These are phyloP conservation scores for Gobiocypris rarus DNA, from an alignment of 2,113 vertebrate genomes.

Conservation along the genomic window DNA sequence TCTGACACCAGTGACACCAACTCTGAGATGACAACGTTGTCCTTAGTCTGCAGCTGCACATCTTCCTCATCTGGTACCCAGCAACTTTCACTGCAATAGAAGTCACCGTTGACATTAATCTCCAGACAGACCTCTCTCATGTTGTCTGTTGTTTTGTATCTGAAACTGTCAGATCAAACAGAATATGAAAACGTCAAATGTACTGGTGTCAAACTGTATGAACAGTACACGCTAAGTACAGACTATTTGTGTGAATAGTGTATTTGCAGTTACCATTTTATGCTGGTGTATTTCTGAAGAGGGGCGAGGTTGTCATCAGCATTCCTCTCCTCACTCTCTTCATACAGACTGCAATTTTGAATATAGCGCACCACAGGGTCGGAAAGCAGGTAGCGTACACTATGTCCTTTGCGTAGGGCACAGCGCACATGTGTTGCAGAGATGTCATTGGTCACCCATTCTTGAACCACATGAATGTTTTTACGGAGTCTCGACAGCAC, in stretches of 20 bases:
- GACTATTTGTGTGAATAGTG: too few species aligned
- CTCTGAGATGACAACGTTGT: background rate
- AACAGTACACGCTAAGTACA: too few species aligned
- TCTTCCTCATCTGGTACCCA: too few species aligned
- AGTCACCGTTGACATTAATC: too few species aligned
- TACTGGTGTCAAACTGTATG: too few species aligned
- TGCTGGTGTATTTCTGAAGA: conserved; percentile 70
- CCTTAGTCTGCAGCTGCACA: background rate
- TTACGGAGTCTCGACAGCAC: conserved; percentile 81
- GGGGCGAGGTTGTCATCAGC: conserved; percentile 79
- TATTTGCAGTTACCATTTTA: too few species aligned
- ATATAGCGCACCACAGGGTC: conserved; percentile 83
- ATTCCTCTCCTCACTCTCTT: conserved; percentile 85
- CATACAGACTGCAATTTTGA: conserved; percentile 77
- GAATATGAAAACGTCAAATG: too few species aligned
- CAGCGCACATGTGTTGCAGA: conserved; percentile 91
- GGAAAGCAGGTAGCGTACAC: conserved; percentile 87
- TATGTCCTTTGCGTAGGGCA: conserved; percentile 83
- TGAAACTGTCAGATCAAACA: too few species aligned
- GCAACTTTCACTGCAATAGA: too few species aligned
- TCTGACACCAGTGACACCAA: background rate
- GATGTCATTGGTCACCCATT: conserved; percentile 93
- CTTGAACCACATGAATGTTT: conserved; percentile 87
- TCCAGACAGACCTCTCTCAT: too few species aligned
- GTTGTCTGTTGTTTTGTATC: too few species aligned